These are phyloP conservation scores for Fabriciana adippe DNA, from an alignment of 2,888 invertebrate species.

Conservation along the genomic window DNA sequence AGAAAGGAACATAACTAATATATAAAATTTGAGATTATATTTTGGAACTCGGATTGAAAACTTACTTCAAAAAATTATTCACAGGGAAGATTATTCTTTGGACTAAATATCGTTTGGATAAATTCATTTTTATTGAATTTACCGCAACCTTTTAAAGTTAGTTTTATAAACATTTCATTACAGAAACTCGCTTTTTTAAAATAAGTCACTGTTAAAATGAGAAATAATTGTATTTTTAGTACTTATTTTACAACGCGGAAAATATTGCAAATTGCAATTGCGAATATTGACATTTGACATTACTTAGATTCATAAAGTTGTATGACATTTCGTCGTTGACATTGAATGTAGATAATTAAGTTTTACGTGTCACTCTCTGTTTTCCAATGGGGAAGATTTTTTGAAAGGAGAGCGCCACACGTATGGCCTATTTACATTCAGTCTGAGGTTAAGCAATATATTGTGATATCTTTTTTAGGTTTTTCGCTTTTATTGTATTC, in stretches of 20 bases:
- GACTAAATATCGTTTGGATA: constrained; percentile 27
- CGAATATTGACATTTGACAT: not conserved
- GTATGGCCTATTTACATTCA: no score
- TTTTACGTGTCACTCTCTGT: no score
- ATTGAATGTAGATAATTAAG: no score
- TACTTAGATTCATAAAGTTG: not conserved
- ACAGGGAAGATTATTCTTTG: constrained; percentile 21
- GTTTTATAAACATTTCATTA: not conserved
- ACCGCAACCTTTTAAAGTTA: not conserved
- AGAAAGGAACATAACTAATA: not conserved
- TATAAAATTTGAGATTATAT: not conserved
- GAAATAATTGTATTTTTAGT: not conserved
- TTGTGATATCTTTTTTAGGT: no score
- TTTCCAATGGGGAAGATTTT: no score
- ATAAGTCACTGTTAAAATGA: not conserved
- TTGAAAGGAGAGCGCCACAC: no score
- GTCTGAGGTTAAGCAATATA: no score
- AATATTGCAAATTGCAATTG: not conserved
- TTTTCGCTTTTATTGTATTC: no score
- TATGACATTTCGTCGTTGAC: no score
- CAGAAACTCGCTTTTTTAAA: not conserved
- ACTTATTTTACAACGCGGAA: not conserved
- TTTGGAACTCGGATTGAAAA: not conserved
- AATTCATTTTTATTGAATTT: constrained; percentile 28
- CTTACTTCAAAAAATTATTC: constrained; percentile 27